phyloP scores from a whole-genome alignment of 92 coral and sea anemone species.

The Actinernus sp. region DNA sequence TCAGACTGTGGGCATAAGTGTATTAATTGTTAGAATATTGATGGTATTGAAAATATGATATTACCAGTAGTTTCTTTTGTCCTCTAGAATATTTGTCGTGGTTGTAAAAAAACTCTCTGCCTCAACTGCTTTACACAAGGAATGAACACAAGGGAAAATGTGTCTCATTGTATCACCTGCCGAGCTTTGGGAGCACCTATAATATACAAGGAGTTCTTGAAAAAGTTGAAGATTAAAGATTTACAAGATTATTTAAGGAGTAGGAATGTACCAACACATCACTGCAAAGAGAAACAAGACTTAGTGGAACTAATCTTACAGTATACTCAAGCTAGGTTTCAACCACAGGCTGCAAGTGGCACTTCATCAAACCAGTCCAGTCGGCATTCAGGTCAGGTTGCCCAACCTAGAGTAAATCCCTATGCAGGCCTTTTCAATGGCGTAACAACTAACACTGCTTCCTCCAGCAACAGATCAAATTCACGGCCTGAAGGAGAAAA shows the following conservation, averaged over 20 bases:
- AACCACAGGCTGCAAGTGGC: neutral
- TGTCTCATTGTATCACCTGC: constrained; percentile 78
- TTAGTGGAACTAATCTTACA: constrained; percentile 81
- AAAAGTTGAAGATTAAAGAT: constrained; percentile 75
- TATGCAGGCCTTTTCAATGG: too few species aligned
- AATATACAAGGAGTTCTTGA: constrained; percentile 69
- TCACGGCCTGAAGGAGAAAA: too few species aligned
- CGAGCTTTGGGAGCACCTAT: constrained; percentile 80
- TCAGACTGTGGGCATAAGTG: too few species aligned
- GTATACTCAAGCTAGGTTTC: constrained; percentile 55
- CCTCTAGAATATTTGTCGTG: constrained; percentile 76
- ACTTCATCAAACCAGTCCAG: constrained; percentile 4
- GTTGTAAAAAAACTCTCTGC: constrained; percentile 76
- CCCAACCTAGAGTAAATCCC: too few species aligned
- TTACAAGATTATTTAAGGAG: constrained; percentile 80
- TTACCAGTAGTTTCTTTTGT: neutral
- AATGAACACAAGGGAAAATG: constrained; percentile 45
- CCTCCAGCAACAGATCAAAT: too few species aligned
- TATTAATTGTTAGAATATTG: too few species aligned
- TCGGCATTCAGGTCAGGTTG: constrained; percentile 9
- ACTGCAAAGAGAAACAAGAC: constrained; percentile 92
- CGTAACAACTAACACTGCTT: too few species aligned
- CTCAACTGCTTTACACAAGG: constrained; percentile 82
- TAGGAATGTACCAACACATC: constrained; percentile 62
- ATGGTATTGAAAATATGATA: too few species aligned